A percentile compares a stretch with the other conserved stretches of the same genome.
phyloP scores from a whole-genome alignment of 2,888 invertebrate species.

The Tetanocera ferruginea region DNA sequence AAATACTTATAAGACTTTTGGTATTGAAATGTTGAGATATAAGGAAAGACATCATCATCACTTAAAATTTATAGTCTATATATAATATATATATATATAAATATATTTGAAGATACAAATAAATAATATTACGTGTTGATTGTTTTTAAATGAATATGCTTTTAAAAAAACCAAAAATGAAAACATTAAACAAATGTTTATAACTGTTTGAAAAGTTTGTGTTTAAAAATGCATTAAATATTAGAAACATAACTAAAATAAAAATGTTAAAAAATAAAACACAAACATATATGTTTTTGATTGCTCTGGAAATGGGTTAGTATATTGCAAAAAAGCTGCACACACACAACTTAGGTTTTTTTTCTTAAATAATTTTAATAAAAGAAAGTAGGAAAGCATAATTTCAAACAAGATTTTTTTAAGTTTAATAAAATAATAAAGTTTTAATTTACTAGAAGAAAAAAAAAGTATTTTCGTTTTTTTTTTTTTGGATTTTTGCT shows the following conservation, averaged over 20 bases:
- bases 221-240: conserved; percentile 2
- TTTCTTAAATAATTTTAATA: no score
- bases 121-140: background rate
- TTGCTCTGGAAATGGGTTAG: no score
- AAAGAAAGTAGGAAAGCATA: no score
- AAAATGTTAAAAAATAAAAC: conserved; percentile 1
- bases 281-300: no score
- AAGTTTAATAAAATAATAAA: no score
- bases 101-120: background rate
- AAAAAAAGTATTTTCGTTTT: no score
- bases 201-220: background rate
- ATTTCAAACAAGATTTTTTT: no score
- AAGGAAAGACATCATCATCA: conserved; percentile 3
- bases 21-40: conserved; percentile 23
- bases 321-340: no score
- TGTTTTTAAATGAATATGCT: background rate
- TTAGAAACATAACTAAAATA: background rate
- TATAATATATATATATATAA: background rate
- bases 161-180: background rate
- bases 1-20: conserved; percentile 36
- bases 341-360: no score
- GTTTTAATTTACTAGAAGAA: no score
- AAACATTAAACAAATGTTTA: conserved; percentile 2
- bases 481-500: background rate
- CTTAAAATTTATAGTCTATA: conserved; percentile 8